phyloP scores from a whole-genome alignment of 1,140 invertebrate genomes.

The Kradibia gibbosae region DNA sequence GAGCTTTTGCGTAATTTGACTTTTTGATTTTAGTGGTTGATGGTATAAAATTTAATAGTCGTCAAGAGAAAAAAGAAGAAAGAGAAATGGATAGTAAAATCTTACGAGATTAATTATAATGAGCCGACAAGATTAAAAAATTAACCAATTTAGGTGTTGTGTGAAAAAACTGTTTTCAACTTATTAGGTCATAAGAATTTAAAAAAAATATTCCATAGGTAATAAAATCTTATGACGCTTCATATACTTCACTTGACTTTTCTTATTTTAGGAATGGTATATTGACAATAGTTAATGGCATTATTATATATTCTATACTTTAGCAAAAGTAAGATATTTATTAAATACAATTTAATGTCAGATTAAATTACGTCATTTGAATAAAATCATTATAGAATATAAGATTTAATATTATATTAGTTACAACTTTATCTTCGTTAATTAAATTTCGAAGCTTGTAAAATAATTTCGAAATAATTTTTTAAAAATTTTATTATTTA shows the following conservation, averaged over 20 bases:
- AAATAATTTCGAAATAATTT: no score
- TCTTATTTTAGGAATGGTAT: no score
- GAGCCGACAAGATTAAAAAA: background rate
- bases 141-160: background rate
- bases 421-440: no score
- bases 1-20: conserved; percentile 38
- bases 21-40: conserved; percentile 34
- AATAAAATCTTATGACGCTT: background rate
- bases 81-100: conserved; percentile 13
- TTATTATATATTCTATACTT: no score
- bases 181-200: background rate
- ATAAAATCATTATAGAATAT: no score
- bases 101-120: background rate
- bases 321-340: no score
- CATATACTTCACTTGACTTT: background rate
- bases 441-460: no score
- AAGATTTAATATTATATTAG: no score
- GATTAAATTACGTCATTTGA: no score
- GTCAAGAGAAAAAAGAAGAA: background rate
- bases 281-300: no score
- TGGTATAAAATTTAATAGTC: conserved; percentile 37
- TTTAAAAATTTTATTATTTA: no score
- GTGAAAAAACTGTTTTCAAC: background rate
- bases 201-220: background rate
- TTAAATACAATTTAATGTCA: no score